Percentiles rank a stretch among this genome's conserved stretches.
phyloP scores from a whole-genome alignment of 2,113 vertebrate genomes.

The Catagonus wagneri region DNA sequence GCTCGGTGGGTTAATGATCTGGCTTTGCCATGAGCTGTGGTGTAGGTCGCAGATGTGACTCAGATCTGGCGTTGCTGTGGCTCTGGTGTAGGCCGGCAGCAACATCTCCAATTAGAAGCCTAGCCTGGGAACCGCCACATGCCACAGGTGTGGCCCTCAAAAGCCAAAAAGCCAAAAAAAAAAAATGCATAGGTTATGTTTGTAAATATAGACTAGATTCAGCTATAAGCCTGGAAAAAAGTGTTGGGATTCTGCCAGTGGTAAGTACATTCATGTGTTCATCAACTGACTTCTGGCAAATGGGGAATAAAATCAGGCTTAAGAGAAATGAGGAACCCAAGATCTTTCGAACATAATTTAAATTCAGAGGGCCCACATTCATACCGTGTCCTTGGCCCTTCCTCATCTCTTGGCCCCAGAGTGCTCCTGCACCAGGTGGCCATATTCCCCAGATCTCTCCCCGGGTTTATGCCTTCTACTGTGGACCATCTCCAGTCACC shows the following conservation, averaged over 20 bases:
- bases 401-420: background rate
- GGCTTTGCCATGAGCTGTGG: too few species aligned
- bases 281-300: background rate
- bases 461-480: background rate
- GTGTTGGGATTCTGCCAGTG: background rate
- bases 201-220: background rate
- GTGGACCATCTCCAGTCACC: background rate
- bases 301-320: background rate
- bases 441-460: background rate
- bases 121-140: too few species aligned
- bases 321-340: background rate
- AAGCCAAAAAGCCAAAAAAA: too few species aligned
- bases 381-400: background rate
- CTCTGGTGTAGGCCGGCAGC: too few species aligned
- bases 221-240: background rate
- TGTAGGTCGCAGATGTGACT: too few species aligned
- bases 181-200: background rate
- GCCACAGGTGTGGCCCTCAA: too few species aligned
- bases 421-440: accelerated
- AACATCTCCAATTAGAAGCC: too few species aligned
- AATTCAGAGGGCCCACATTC: background rate
- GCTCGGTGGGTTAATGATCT: too few species aligned
- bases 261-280: background rate
- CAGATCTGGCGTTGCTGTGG: too few species aligned
- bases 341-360: background rate